Evolutionary conservation across 2,888 invertebrate genomes (phyloP).

Genomic region (Malthinus seriepunctatus): DNA sequence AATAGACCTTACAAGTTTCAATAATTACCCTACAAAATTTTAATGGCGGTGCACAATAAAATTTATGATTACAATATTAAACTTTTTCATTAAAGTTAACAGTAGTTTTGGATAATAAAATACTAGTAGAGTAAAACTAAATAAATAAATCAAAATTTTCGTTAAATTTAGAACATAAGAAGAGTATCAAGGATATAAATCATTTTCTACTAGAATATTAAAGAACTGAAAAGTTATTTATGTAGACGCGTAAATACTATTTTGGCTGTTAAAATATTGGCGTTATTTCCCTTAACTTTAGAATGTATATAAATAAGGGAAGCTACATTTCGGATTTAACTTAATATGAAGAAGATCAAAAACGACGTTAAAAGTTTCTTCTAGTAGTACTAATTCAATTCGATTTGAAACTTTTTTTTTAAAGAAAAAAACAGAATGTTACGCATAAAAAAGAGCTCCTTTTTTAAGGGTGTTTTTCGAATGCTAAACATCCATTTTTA

Average conservation of each 20-base stretch:
- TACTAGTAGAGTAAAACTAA: no score
- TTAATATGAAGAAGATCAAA: slow-evolving; percentile 18
- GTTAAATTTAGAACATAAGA: no score
- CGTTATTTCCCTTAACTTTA: slow-evolving; percentile 28
- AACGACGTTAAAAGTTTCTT: slow-evolving; percentile 16
- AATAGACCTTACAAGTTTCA: no score
- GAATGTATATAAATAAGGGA: slow-evolving; percentile 28
- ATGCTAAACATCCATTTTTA: background rate
- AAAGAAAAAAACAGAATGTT: background rate
- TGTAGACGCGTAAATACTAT: slow-evolving; percentile 41
- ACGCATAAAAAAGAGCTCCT: background rate
- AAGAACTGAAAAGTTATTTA: slow-evolving; percentile 35
- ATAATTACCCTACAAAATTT: no score
- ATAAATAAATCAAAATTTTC: no score
- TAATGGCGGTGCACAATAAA: no score
- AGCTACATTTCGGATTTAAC: slow-evolving; percentile 23
- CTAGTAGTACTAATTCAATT: slow-evolving; percentile 14
- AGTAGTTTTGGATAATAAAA: no score
- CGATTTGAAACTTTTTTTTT: background rate
- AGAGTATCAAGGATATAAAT: no score
- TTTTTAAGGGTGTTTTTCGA: slow-evolving; percentile 1
- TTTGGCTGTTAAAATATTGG: slow-evolving; percentile 41
- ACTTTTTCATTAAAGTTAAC: no score
- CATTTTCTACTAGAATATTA: no score
- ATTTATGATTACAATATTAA: no score